phyloP scores from a whole-genome alignment of 1,140 invertebrate genomes.

The Dendroctonus valens region DNA sequence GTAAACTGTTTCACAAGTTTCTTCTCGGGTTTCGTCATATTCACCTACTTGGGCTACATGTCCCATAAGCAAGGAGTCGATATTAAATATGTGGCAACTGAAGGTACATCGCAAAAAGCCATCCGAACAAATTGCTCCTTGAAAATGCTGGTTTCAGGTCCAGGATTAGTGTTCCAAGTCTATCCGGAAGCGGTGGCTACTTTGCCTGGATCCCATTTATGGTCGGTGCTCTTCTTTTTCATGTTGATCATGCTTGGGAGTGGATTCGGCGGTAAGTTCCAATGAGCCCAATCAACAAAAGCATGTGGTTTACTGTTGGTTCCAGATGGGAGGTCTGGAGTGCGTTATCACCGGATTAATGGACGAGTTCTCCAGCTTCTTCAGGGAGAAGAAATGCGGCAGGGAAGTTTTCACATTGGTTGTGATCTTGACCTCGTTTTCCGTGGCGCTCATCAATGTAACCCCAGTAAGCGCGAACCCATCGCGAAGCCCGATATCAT shows the following conservation, averaged over 20 bases:
- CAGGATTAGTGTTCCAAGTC: slow-evolving; percentile 87
- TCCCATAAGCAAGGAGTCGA: slow-evolving; percentile 75
- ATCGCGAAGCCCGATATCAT: neutral
- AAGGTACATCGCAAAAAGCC: slow-evolving; percentile 55
- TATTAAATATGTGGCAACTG: slow-evolving; percentile 81
- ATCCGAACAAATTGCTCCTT: no score
- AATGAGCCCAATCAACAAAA: neutral
- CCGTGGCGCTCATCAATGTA: slow-evolving; percentile 74
- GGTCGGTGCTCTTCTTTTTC: slow-evolving; percentile 88
- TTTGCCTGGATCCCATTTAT: slow-evolving; percentile 83
- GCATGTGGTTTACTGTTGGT: slow-evolving; percentile 38
- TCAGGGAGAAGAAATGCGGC: slow-evolving; percentile 58
- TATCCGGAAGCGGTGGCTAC: slow-evolving; percentile 89
- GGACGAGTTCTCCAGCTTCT: slow-evolving; percentile 69
- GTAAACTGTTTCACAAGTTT: slow-evolving; percentile 88
- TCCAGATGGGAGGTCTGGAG: slow-evolving; percentile 76
- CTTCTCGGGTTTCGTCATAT: slow-evolving; percentile 91
- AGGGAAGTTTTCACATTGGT: slow-evolving; percentile 72
- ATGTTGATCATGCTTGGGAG: slow-evolving; percentile 90
- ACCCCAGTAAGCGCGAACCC: slow-evolving; percentile 65
- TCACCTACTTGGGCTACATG: slow-evolving; percentile 93
- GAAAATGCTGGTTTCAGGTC: slow-evolving; percentile 39
- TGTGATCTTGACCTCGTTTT: slow-evolving; percentile 70
- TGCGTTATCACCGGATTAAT: slow-evolving; percentile 79
- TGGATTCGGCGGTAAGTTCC: slow-evolving; percentile 82